A percentile compares a stretch with the other conserved stretches of the same genome.
Conservation (phyloP, 2,888 invertebrate genomes). For the Xestobium rufovillosum region DNA sequence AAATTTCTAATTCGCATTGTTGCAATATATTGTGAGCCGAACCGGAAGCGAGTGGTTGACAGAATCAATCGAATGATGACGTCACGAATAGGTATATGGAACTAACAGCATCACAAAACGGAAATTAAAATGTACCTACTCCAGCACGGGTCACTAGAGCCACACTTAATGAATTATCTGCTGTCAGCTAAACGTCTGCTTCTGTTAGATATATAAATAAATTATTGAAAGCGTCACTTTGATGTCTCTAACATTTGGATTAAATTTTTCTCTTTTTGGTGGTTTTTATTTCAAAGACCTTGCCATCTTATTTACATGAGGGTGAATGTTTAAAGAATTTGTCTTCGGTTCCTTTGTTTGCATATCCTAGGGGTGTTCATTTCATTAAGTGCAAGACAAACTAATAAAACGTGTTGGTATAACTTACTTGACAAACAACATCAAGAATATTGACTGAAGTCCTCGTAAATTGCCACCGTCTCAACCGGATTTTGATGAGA, state of each 20-base stretch:
- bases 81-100: slow-evolving; percentile 33
- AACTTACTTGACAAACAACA: slow-evolving; percentile 39
- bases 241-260: too few species aligned
- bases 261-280: too few species aligned
- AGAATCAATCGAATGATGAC: slow-evolving; percentile 39
- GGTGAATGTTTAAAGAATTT: too few species aligned
- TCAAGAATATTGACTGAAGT: slow-evolving; percentile 40
- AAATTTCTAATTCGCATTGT: slow-evolving; percentile 33
- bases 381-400: slow-evolving; percentile 40
- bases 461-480: too few species aligned
- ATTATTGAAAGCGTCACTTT: too few species aligned
- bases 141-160: slow-evolving; percentile 14
- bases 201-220: too few species aligned
- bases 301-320: too few species aligned
- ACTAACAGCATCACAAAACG: slow-evolving; percentile 41
- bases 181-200: slow-evolving; percentile 1
- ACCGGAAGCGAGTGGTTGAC: slow-evolving; percentile 39
- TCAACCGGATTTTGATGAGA: too few species aligned
- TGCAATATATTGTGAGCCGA: slow-evolving; percentile 30
- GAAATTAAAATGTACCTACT: slow-evolving; percentile 43
- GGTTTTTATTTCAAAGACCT: too few species aligned
- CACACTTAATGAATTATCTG: slow-evolving; percentile 22
- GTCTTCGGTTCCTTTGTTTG: too few species aligned
- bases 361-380: too few species aligned
- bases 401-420: slow-evolving; percentile 37